These are phyloP conservation scores for Chymomyza amoena DNA, from an alignment of 2,888 invertebrate species.

Conservation along the genomic window DNA sequence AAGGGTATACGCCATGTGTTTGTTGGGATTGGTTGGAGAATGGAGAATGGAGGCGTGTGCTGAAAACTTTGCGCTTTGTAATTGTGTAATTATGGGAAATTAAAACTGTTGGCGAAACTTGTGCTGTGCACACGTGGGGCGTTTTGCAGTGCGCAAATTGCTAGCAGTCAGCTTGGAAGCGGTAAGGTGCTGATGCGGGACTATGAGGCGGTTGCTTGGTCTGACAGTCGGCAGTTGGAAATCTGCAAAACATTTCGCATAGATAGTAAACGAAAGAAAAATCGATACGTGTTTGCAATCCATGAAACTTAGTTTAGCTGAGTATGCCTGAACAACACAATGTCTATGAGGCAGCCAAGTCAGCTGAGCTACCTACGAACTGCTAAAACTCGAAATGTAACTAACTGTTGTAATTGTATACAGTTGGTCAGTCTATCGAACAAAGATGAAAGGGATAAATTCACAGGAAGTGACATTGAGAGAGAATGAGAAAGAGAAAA, in stretches of 20 bases:
- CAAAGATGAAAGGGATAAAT: neutral
- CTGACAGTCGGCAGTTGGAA: conserved; percentile 26
- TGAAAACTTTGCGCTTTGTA: conserved; percentile 74
- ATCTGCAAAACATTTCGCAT: conserved; percentile 45
- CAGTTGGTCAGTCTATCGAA: neutral
- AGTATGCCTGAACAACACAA: neutral
- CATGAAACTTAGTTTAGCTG: neutral
- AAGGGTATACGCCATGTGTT: conserved; percentile 15
- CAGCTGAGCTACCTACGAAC: neutral
- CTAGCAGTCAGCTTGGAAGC: neutral
- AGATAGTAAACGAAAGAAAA: conserved; percentile 53
- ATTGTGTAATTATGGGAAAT: conserved; percentile 74
- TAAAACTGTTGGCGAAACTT: conserved; percentile 73
- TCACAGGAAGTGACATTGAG: neutral
- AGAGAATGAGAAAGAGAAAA: neutral
- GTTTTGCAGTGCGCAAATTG: neutral
- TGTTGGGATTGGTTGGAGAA: neutral
- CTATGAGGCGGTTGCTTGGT: neutral
- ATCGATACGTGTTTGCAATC: conserved; percentile 63
- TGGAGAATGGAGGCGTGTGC: conserved; percentile 57
- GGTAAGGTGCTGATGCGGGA: neutral
- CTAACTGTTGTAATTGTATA: neutral
- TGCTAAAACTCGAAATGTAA: neutral
- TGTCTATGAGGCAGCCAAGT: neutral
- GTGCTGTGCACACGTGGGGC: conserved; percentile 60